A percentile compares a stretch with the other conserved stretches of the same genome.
Conservation (phyloP, 2,888 invertebrate genomes). For the Aplocera efformata region DNA sequence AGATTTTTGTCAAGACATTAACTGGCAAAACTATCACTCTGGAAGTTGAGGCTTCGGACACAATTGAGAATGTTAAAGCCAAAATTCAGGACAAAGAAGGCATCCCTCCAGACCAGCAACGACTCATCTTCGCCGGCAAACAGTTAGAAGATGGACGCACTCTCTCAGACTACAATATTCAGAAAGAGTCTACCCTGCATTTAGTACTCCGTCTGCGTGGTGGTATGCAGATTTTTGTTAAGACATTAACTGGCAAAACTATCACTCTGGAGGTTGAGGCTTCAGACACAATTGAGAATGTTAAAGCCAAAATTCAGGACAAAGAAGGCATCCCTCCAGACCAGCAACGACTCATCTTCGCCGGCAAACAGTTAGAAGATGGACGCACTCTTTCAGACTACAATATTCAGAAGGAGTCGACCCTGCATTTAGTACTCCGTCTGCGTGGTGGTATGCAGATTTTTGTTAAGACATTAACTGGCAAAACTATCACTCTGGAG, state of each 20-base stretch:
- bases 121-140: conserved; percentile 28
- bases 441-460: conserved; percentile 27
- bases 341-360: conserved; percentile 27
- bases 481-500: conserved; percentile 22
- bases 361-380: conserved; percentile 27
- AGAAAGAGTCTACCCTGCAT: conserved; percentile 29
- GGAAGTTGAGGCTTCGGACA: conserved; percentile 27
- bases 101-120: conserved; percentile 29
- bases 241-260: conserved; percentile 25
- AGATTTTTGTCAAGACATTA: conserved; percentile 30
- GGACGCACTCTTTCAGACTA: conserved; percentile 27
- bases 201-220: conserved; percentile 27
- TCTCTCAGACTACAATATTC: conserved; percentile 27
- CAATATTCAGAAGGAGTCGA: conserved; percentile 27
- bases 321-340: conserved; percentile 29
- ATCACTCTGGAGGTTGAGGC: conserved; percentile 26
- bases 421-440: conserved; percentile 23
- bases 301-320: conserved; percentile 28
- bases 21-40: conserved; percentile 28
- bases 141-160: conserved; percentile 29
- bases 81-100: conserved; percentile 31
- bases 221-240: conserved; percentile 30
- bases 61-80: conserved; percentile 28
- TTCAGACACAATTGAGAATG: conserved; percentile 26
- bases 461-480: conserved; percentile 22